A percentile compares a stretch with the other conserved stretches of the same genome.
Conservation (phyloP, 2,113 vertebrate genomes). For the Callorhinus ursinus region DNA sequence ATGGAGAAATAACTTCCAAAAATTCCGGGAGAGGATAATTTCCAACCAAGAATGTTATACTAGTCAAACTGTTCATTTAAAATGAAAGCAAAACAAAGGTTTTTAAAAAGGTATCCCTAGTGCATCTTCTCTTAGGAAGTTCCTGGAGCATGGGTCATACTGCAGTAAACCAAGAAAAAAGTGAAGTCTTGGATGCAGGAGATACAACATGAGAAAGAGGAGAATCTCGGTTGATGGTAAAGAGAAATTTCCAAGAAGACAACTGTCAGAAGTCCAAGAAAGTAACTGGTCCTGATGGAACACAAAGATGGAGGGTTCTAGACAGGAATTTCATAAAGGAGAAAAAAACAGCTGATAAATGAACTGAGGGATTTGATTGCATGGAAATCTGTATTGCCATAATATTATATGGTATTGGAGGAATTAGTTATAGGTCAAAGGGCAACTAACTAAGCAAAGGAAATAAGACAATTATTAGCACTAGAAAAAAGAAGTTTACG, state of each 20-base stretch:
- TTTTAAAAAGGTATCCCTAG: not conserved
- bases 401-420: not conserved
- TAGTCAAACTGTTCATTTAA: not conserved
- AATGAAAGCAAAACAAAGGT: not conserved
- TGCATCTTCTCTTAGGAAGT: not conserved
- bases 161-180: slow-evolving; percentile 1
- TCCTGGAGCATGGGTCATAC: not conserved
- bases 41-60: not conserved
- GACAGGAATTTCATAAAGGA: not conserved
- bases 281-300: not conserved
- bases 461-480: not conserved
- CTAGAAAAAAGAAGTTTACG: not conserved
- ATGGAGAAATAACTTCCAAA: not conserved
- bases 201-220: not conserved
- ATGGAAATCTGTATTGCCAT: not conserved
- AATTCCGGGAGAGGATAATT: not conserved
- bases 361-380: not conserved
- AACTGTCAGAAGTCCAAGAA: not conserved
- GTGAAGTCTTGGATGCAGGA: not conserved
- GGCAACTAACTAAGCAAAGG: not conserved
- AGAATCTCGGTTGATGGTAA: not conserved
- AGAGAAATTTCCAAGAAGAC: not conserved
- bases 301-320: not conserved
- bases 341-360: not conserved
- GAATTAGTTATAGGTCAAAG: not conserved